Conservation (phyloP, 2,113 vertebrate genomes). For the Scolopax mira region DNA sequence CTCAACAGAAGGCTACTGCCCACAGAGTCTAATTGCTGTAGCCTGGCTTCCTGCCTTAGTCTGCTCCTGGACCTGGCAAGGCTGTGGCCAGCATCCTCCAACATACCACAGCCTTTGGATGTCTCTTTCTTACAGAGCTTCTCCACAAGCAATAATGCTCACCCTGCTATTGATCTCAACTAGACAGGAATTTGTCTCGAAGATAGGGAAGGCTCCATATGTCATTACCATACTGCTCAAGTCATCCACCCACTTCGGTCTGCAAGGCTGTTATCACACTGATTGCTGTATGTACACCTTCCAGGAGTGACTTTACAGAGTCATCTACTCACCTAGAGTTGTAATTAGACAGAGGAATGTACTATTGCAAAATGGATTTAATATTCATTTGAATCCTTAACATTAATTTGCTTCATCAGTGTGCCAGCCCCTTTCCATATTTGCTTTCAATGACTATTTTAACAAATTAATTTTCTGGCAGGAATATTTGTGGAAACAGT, state of each 20-base stretch:
- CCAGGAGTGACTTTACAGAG: slow-evolving; percentile 47
- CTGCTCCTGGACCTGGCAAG: not conserved
- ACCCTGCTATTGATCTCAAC: not conserved
- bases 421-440: not conserved
- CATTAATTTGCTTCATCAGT: not conserved
- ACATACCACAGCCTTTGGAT: not conserved
- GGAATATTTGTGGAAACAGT: not conserved
- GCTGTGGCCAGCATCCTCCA: accelerated
- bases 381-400: slow-evolving; percentile 41
- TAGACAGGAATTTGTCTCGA: not conserved
- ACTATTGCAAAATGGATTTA: slow-evolving; percentile 36
- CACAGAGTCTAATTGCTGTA: accelerated
- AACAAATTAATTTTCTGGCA: not conserved
- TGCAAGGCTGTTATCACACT: slow-evolving; percentile 43
- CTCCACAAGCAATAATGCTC: not conserved
- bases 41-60: not conserved
- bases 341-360: slow-evolving; percentile 52
- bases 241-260: slow-evolving; percentile 53
- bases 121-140: not conserved
- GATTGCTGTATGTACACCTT: slow-evolving; percentile 48
- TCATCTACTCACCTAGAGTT: not conserved
- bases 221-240: slow-evolving; percentile 25
- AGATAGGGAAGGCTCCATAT: slow-evolving; percentile 26
- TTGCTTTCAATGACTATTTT: not conserved
- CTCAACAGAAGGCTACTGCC: not conserved